Percentiles rank a stretch among this genome's conserved stretches.
Evolutionary conservation across 2,888 invertebrate genomes (phyloP).

Genomic region (Drosophila gaucha): DNA sequence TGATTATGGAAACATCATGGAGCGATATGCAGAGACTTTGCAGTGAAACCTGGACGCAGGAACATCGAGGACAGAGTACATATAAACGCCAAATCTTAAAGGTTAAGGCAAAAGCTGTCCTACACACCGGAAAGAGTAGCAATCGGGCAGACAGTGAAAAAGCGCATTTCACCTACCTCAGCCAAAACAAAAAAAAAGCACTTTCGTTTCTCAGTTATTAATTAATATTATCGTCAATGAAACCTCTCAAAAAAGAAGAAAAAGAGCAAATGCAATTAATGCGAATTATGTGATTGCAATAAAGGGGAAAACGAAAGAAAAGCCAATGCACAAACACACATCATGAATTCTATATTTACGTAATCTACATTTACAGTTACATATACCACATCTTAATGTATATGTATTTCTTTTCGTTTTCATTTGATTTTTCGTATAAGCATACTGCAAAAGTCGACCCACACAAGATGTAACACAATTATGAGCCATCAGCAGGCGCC

Average conservation of each 20-base stretch:
- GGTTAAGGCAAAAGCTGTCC: no score
- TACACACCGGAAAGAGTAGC: no score
- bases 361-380: constrained; percentile 5
- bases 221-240: no score
- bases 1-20: no score
- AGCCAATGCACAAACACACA: constrained; percentile 2
- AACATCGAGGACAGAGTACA: no score
- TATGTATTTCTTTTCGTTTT: constrained; percentile 11
- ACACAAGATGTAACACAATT: constrained; percentile 42
- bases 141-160: no score
- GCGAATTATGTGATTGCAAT: constrained; percentile 26
- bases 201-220: no score
- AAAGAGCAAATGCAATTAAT: not conserved
- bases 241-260: not conserved
- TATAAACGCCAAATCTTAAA: no score
- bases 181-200: no score
- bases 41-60: no score
- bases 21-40: no score
- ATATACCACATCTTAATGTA: constrained; percentile 9
- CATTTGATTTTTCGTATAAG: constrained; percentile 12
- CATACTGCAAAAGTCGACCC: constrained; percentile 3
- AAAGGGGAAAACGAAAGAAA: constrained; percentile 1
- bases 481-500: constrained; percentile 15
- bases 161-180: no score
- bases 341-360: constrained; percentile 19